Conservation (phyloP, 1,140 invertebrate species). For the Drosophila azteca region DNA sequence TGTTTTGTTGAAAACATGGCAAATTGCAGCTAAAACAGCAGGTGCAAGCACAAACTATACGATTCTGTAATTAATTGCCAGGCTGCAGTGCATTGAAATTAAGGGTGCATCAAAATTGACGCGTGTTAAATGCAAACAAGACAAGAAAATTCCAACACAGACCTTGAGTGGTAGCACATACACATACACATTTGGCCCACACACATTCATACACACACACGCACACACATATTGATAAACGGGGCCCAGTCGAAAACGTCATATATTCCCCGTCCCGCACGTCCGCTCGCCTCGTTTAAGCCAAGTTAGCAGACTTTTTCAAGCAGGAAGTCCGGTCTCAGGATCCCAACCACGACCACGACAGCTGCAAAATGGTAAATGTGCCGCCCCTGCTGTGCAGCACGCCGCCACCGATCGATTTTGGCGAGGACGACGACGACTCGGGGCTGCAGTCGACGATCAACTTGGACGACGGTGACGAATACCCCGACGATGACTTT, state of each 20-base stretch:
- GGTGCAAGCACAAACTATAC: neutral
- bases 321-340: constrained; percentile 23
- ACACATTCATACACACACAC: constrained; percentile 39
- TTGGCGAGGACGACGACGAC: constrained; percentile 86
- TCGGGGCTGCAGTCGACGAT: constrained; percentile 85
- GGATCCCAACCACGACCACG: constrained; percentile 15
- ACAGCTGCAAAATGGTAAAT: constrained; percentile 67
- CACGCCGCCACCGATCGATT: constrained; percentile 87
- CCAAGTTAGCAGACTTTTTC: constrained; percentile 42
- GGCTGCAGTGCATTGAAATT: constrained; percentile 17
- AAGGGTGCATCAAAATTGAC: constrained; percentile 18
- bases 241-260: too few species aligned
- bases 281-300: constrained; percentile 26
- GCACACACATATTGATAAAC: constrained; percentile 47
- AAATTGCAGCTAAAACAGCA: constrained; percentile 37
- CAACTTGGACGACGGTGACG: constrained; percentile 81
- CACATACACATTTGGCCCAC: constrained; percentile 42
- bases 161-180: constrained; percentile 66
- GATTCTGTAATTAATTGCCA: neutral
- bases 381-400: constrained; percentile 87
- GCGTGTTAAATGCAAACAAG: constrained; percentile 41
- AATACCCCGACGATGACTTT: constrained; percentile 53
- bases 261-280: neutral
- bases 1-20: constrained; percentile 69
- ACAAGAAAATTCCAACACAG: constrained; percentile 75